Evolutionary conservation across 2,797 vertebrate species (phyloP).

Genomic region (Lepus oiostolus): DNA sequence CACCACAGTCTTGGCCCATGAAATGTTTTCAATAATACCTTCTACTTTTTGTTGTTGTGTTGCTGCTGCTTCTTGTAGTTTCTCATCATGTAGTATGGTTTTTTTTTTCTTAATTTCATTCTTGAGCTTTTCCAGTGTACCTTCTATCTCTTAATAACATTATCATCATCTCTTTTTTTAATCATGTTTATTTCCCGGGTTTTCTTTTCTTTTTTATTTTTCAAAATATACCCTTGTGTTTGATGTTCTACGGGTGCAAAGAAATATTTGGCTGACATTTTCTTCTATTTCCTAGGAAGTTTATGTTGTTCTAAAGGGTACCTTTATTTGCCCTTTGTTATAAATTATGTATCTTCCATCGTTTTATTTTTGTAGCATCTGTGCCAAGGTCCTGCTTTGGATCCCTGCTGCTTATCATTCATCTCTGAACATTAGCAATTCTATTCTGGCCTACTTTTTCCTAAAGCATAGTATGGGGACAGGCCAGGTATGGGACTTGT

Average conservation of each 20-base stretch:
- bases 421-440: conserved; percentile 18
- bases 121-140: not conserved
- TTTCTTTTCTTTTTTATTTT: not conserved
- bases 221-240: not conserved
- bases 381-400: not conserved
- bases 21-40: conserved; percentile 20
- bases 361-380: not conserved
- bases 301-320: not conserved
- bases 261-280: conserved; percentile 4
- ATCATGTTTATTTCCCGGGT: not conserved
- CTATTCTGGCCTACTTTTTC: not conserved
- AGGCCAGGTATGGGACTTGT: not conserved
- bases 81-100: not conserved
- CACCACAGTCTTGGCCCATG: no score
- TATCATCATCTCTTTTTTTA: not conserved
- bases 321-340: not conserved
- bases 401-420: not conserved
- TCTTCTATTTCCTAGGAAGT: conserved; percentile 5
- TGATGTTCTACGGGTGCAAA: not conserved
- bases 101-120: conserved; percentile 9
- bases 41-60: not conserved
- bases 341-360: not conserved
- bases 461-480: not conserved
- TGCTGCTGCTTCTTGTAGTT: not conserved
- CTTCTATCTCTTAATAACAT: not conserved